These are phyloP conservation scores for Silurus aristotelis DNA, from an alignment of 2,797 vertebrate species.

Conservation along the genomic window DNA sequence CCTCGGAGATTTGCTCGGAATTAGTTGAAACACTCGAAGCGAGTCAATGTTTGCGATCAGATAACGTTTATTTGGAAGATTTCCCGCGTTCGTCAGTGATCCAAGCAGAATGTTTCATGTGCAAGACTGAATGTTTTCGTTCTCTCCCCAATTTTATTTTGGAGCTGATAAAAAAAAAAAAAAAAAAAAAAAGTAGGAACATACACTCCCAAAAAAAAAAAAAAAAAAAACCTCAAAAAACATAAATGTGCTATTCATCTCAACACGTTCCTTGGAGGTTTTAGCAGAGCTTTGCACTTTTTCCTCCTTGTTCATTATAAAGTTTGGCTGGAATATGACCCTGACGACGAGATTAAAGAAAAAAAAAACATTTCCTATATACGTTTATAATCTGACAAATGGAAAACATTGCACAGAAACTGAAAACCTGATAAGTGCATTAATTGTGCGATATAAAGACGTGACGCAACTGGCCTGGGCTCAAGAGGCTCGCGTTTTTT, in stretches of 20 bases:
- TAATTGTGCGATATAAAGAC: conserved; percentile 12
- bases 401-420: background rate
- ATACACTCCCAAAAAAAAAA: background rate
- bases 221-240: background rate
- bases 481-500: background rate
- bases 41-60: background rate
- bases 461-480: background rate
- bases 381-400: background rate
- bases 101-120: background rate
- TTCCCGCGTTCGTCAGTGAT: background rate
- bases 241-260: background rate
- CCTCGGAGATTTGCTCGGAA: background rate
- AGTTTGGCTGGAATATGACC: background rate
- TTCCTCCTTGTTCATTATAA: background rate
- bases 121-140: background rate
- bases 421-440: background rate
- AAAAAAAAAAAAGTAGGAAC: background rate
- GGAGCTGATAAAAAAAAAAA: background rate
- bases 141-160: background rate
- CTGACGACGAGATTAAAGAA: background rate
- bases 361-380: background rate
- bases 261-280: background rate
- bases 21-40: background rate
- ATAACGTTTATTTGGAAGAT: background rate
- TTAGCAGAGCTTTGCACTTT: background rate